These are phyloP conservation scores for Heliconius ethilla DNA, from an alignment of 2,888 invertebrate species.

Conservation along the genomic window DNA sequence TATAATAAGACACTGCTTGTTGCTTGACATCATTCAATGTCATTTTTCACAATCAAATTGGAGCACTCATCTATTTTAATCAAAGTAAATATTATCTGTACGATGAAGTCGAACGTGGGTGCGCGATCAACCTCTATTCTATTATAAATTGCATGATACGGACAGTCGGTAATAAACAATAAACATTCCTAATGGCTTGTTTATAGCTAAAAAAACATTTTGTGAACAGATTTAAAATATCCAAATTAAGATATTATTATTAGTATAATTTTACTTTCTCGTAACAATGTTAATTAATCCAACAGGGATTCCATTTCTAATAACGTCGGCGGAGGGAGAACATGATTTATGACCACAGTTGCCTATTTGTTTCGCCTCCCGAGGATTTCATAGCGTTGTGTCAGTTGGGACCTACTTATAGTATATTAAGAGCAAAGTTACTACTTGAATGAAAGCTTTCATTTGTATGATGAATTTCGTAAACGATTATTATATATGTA, in stretches of 20 bases:
- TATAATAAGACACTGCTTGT: not conserved
- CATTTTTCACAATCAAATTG: slow-evolving; percentile 8
- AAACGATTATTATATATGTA: not conserved
- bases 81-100: slow-evolving; percentile 1
- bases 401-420: slow-evolving; percentile 27
- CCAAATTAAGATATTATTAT: slow-evolving; percentile 33
- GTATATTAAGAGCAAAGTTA: not conserved
- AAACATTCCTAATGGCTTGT: not conserved
- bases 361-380: slow-evolving; percentile 46
- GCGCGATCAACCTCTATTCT: not conserved
- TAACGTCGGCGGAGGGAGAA: slow-evolving; percentile 46
- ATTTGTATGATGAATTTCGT: not conserved
- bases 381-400: slow-evolving; percentile 41
- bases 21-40: not conserved
- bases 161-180: not conserved
- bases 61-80: slow-evolving; percentile 16
- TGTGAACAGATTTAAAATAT: slow-evolving; percentile 18
- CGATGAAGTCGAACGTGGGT: not conserved
- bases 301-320: slow-evolving; percentile 46
- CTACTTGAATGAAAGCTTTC: slow-evolving; percentile 4
- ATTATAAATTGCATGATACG: not conserved
- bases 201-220: not conserved
- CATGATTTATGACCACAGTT: slow-evolving; percentile 50
- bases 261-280: slow-evolving; percentile 39
- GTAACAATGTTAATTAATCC: slow-evolving; percentile 49